Base-by-base conservation (phyloP, 2,797 vertebrate genomes). In the Paramormyrops hopkinsi region DNA sequence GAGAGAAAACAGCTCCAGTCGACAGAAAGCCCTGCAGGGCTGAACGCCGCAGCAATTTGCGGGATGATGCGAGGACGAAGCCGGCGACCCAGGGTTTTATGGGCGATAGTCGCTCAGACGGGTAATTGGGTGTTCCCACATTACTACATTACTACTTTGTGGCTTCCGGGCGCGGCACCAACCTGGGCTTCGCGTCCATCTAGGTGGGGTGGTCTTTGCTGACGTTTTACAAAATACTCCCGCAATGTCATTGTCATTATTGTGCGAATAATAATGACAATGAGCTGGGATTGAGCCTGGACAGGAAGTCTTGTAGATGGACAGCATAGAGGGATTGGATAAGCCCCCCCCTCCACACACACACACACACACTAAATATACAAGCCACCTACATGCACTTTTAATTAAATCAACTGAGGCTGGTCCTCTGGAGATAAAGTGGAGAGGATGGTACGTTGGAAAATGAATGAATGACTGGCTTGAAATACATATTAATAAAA, bases 161-260 rank as follows among this genome's bases (percentile, higher is more conserved):
- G 50, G 29, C 56, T 73, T 46, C 12, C 50, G 59, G 56, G 56
- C 59, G 14, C 83, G 46, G 56, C 48, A 37, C 29, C 46, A 73
- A 59, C 17, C 59, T 50, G 33, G 29, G 48, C 84, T 17, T 41
- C 22, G 54, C 29, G 29, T 87, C 29, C 46, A 14, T 89, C 54
- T 65, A 44, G 82, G 22, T 12, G 37, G 53, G 51, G 51, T 11
- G 84, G 33, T 53, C 41, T 89, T 86, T 89, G 56, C 82, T 89
- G 88, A 89, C 46, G 84, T 54, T 53, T 5, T 29, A 85, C 59
- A 89, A 85, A 69, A 53, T 54, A 11, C 22, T 14, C 83, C 89
- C 33, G 84, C 83, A 86, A 73, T 41, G 89, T 89, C 89, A 89
- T 9, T 44, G 83, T 88, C 86, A 88, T 41, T 44, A 44, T 79